These are phyloP conservation scores for Montipora capricornis DNA, from an alignment of 64 coral and sea anemone genomes.

Conservation along the genomic window DNA sequence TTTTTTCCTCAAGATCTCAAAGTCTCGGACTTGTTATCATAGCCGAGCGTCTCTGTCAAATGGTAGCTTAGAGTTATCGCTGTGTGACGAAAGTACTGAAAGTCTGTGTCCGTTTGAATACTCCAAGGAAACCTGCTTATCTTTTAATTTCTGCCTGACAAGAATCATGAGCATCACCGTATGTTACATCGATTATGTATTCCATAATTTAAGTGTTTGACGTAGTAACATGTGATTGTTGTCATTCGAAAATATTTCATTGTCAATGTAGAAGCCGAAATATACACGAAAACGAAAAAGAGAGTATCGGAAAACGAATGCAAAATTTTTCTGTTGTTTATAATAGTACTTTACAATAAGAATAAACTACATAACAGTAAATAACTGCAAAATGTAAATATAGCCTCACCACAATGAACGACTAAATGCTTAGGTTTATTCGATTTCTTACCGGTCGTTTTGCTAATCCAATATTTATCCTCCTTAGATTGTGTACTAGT, in stretches of 20 bases:
- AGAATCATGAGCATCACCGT: too few species aligned
- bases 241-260: too few species aligned
- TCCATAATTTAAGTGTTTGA: neutral
- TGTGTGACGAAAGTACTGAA: too few species aligned
- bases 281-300: neutral
- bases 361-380: neutral
- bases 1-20: too few species aligned
- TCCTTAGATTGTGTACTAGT: neutral
- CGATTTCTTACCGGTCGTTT: neutral
- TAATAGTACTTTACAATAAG: neutral
- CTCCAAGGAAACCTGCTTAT: neutral
- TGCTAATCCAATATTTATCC: neutral
- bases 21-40: too few species aligned
- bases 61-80: too few species aligned
- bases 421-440: neutral
- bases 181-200: too few species aligned
- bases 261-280: too few species aligned
- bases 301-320: neutral
- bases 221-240: neutral
- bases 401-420: neutral
- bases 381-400: neutral
- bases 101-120: neutral
- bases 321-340: neutral
- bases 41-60: too few species aligned
- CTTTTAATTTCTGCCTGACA: neutral